A percentile compares a stretch with the other conserved stretches of the same genome.
Conservation (phyloP, 2,797 vertebrate genomes). For the Sebastes wilsoni region DNA sequence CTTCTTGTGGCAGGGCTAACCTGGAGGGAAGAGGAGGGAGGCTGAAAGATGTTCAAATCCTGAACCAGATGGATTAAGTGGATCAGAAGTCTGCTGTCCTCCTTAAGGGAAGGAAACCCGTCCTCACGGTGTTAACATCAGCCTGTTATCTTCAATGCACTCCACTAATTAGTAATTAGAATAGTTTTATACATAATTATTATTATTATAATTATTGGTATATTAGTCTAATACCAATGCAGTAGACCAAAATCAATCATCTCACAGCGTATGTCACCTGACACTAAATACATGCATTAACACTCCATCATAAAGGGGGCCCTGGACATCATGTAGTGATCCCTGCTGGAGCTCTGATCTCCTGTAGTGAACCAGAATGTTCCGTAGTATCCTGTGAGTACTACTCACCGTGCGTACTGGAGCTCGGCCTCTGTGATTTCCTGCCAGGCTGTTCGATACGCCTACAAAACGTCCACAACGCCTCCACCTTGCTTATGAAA, state of each 20-base stretch:
- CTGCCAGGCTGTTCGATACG: conserved; percentile 26
- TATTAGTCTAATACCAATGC: no score
- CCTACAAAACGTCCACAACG: conserved; percentile 32
- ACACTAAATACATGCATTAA: background rate
- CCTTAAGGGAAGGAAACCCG: background rate
- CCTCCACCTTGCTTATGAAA: conserved; percentile 34
- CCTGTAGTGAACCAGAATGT: conserved; percentile 14
- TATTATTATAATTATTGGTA: no score
- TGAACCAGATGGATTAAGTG: conserved; percentile 30
- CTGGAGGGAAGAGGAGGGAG: background rate
- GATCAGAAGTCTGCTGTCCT: conserved; percentile 8
- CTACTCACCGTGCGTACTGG: background rate
- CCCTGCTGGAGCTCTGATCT: conserved; percentile 19
- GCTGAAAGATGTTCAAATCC: conserved; percentile 13
- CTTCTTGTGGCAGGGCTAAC: conserved; percentile 1
- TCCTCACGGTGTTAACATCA: background rate
- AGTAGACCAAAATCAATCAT: background rate
- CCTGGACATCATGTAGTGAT: background rate
- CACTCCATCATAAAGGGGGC: background rate
- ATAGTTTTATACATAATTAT: background rate
- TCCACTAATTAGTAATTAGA: background rate
- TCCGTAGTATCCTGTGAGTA: background rate
- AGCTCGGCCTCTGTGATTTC: conserved; percentile 28
- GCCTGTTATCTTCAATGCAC: background rate
- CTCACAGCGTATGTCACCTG: background rate